phyloP scores from a whole-genome alignment of 1,140 invertebrate species.

The Macrocentrus cingulum region DNA sequence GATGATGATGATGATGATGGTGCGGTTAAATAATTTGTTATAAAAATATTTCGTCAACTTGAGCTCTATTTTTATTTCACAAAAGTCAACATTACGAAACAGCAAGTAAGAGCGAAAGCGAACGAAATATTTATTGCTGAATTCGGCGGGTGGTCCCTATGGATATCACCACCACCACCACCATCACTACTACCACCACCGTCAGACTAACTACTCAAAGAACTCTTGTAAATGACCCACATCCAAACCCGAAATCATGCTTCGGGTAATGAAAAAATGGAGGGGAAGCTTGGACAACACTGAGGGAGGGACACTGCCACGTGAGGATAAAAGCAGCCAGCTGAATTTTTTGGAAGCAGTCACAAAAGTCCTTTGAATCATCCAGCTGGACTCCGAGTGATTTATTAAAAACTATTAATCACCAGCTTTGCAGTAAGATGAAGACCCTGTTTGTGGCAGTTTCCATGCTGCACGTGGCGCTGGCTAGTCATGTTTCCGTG shows the following conservation, averaged over 20 bases:
- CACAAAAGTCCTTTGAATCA: neutral
- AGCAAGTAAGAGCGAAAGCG: conserved; percentile 16
- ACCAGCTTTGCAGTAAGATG: conserved; percentile 34
- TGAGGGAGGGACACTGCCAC: conserved; percentile 1
- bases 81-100: conserved; percentile 13
- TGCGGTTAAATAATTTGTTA: no score
- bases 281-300: neutral
- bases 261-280: neutral
- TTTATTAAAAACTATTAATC: conserved; percentile 1
- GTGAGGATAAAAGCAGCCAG: conserved; percentile 12
- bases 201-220: neutral
- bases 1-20: no score
- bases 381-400: neutral
- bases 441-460: conserved; percentile 44
- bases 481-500: conserved; percentile 45
- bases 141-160: neutral
- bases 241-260: neutral
- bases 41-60: neutral
- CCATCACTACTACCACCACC: no score
- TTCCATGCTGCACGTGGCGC: conserved; percentile 43
- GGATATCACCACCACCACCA: neutral
- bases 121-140: conserved; percentile 15
- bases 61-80: neutral
- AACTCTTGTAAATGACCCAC: conserved; percentile 8
- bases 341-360: neutral